Evolutionary conservation across 2,888 invertebrate genomes (phyloP).

Genomic region (Ametastegia equiseti): DNA sequence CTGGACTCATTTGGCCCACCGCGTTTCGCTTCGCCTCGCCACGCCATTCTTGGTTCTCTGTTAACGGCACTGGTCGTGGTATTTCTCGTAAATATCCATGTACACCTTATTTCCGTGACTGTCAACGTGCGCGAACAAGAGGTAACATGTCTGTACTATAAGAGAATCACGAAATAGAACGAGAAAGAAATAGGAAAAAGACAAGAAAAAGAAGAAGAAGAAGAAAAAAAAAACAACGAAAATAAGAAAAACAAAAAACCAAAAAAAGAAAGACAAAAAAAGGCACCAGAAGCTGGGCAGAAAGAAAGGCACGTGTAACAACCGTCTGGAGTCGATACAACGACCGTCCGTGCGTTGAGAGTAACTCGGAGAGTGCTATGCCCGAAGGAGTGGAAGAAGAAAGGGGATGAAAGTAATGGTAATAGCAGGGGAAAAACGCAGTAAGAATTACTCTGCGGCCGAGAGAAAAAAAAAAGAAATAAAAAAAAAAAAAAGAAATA

Average conservation of each 20-base stretch:
- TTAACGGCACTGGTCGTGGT: neutral
- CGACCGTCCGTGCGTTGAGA: constrained; percentile 39
- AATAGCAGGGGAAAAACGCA: constrained; percentile 44
- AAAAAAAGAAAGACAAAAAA: neutral
- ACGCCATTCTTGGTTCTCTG: constrained; percentile 3
- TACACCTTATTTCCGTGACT: constrained; percentile 6
- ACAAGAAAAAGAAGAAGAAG: neutral
- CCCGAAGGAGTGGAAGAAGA: constrained; percentile 36
- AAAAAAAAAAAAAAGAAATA: neutral
- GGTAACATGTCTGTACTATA: neutral
- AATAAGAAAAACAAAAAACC: neutral
- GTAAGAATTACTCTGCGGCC: constrained; percentile 44
- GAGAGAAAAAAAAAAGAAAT: constrained; percentile 24
- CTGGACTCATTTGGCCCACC: constrained; percentile 15
- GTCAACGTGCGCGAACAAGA: constrained; percentile 19
- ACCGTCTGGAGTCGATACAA: constrained; percentile 46
- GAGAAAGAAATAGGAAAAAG: constrained; percentile 45
- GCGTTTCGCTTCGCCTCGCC: neutral
- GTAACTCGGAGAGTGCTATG: constrained; percentile 44
- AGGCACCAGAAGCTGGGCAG: constrained; percentile 33
- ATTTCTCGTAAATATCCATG: constrained; percentile 34
- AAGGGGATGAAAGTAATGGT: constrained; percentile 46
- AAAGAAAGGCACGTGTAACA: constrained; percentile 40
- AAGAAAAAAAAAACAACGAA: neutral
- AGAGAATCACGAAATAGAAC: constrained; percentile 17